These are phyloP conservation scores for Leptoclinus maculatus DNA, from an alignment of 2,797 vertebrate species.

Conservation along the genomic window DNA sequence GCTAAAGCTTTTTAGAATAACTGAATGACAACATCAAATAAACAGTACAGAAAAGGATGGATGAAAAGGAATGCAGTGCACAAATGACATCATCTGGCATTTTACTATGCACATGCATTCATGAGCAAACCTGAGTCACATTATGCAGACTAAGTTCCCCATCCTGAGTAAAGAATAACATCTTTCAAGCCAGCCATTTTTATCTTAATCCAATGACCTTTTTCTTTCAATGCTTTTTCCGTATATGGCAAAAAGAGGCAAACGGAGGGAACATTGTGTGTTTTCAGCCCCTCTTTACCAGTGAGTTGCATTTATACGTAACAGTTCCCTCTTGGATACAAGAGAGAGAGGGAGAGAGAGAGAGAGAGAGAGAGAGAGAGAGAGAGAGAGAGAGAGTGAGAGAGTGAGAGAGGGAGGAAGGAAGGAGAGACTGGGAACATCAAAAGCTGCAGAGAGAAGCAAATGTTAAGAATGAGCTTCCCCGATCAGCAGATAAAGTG, in stretches of 20 bases:
- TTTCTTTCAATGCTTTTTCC: too few relatives aligned
- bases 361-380: too few relatives aligned
- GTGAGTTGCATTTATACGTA: conserved; percentile 10
- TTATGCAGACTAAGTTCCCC: not conserved
- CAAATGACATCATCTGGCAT: not conserved
- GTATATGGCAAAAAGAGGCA: not conserved
- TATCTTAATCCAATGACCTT: not conserved
- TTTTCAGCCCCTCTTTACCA: conserved; percentile 31
- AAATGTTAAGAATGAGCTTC: not conserved
- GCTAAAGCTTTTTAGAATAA: not conserved
- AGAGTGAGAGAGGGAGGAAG: too few relatives aligned
- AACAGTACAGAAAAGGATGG: not conserved
- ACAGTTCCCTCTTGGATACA: conserved; percentile 24
- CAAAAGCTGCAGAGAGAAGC: not conserved
- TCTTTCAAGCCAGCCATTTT: not conserved
- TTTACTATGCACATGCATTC: not conserved
- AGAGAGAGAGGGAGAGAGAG: too few relatives aligned
- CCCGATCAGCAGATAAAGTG: conserved; percentile 11
- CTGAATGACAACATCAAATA: not conserved
- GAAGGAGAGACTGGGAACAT: not conserved
- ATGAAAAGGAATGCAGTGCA: not conserved
- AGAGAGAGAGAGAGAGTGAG: too few relatives aligned
- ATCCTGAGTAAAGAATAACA: not conserved
- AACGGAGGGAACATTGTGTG: conserved; percentile 1
- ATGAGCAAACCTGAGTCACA: not conserved